These are phyloP conservation scores for Zosterops japonicus DNA, from an alignment of 2,113 vertebrate genomes.

Conservation along the genomic window DNA sequence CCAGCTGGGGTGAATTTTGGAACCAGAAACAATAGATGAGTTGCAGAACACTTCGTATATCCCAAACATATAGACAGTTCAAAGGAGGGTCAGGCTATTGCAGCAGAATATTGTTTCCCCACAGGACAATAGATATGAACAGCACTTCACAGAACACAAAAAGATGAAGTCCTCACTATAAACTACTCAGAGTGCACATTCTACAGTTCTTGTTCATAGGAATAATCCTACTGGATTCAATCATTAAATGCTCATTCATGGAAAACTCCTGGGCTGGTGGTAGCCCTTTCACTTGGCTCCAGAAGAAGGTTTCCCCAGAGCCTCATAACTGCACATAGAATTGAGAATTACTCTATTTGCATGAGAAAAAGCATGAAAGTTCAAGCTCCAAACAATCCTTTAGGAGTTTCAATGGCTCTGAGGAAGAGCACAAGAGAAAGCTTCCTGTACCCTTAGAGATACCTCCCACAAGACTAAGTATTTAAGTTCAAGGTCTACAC, in stretches of 20 bases:
- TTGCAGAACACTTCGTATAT: not conserved
- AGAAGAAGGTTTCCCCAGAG: not conserved
- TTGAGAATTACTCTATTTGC: not conserved
- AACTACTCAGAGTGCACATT: not conserved
- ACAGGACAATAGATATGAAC: not conserved
- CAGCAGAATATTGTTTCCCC: not conserved
- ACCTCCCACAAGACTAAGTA: not conserved
- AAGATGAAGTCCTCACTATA: not conserved
- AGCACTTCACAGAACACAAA: not conserved
- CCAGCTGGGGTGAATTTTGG: not conserved
- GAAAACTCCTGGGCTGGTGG: not conserved
- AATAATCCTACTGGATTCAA: not conserved
- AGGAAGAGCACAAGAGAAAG: not conserved
- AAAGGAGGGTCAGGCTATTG: not conserved
- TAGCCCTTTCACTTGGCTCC: not conserved
- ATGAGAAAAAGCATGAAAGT: not conserved
- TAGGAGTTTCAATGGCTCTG: not conserved
- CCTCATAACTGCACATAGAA: not conserved
- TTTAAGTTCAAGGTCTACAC: not conserved
- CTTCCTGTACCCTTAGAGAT: not conserved
- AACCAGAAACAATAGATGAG: not conserved
- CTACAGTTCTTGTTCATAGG: not conserved
- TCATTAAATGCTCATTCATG: not conserved
- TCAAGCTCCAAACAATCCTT: not conserved
- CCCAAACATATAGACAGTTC: not conserved